phyloP scores from a whole-genome alignment of 2,888 invertebrate genomes.

The Meiosimyza platycephala region DNA sequence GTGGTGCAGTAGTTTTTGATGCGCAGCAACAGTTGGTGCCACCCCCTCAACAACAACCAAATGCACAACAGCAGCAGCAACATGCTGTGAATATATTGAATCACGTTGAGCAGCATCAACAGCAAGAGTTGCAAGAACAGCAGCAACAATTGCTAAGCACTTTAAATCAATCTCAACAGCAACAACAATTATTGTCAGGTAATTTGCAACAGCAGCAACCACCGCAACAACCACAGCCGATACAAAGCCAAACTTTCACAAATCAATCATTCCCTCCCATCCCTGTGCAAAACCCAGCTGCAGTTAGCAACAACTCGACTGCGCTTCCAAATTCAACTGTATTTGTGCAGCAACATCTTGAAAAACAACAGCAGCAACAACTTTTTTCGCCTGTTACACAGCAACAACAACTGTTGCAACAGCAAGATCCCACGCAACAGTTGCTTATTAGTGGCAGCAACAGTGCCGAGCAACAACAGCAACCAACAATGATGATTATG shows the following conservation, averaged over 20 bases:
- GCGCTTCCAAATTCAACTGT: constrained; percentile 37
- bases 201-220: constrained; percentile 44
- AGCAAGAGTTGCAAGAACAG: constrained; percentile 46
- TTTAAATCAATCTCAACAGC: constrained; percentile 34
- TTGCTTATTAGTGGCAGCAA: constrained; percentile 38
- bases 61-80: constrained; percentile 45
- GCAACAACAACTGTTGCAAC: constrained; percentile 19
- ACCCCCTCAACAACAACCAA: constrained; percentile 49
- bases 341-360: constrained; percentile 49
- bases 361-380: constrained; percentile 48
- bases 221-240: constrained; percentile 66
- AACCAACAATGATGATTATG: constrained; percentile 56
- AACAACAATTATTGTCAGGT: constrained; percentile 35
- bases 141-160: constrained; percentile 4
- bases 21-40: constrained; percentile 60
- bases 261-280: constrained; percentile 80
- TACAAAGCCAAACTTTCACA: constrained; percentile 87
- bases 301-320: constrained; percentile 44
- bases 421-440: constrained; percentile 38
- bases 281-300: constrained; percentile 38
- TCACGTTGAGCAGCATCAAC: constrained; percentile 42
- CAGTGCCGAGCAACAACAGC: constrained; percentile 45
- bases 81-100: constrained; percentile 36
- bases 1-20: background rate
- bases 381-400: constrained; percentile 55